Percentiles rank a stretch among this genome's conserved stretches.
phyloP scores from a whole-genome alignment of 2,113 vertebrate genomes.

The Pterocles gutturalis region DNA sequence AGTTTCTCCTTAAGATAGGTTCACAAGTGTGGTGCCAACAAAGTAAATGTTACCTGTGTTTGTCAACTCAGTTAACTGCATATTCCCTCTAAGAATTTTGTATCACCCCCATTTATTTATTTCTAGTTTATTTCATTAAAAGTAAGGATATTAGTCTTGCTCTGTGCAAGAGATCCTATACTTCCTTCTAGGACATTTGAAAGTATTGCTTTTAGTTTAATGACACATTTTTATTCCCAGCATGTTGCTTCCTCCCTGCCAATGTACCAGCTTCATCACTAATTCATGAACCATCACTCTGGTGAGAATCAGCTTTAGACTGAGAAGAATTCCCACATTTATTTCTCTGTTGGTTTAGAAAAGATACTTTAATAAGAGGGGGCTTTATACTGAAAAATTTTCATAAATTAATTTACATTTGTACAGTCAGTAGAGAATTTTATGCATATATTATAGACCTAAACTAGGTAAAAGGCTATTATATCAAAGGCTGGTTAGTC shows the following conservation, averaged over 20 bases:
- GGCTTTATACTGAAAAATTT: background rate
- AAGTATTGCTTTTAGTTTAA: slow-evolving; percentile 42
- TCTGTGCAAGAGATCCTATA: background rate
- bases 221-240: slow-evolving; percentile 51
- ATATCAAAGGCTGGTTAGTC: background rate
- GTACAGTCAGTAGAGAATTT: background rate
- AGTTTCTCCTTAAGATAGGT: background rate
- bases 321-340: background rate
- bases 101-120: background rate
- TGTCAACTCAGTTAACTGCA: background rate
- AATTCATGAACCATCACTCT: slow-evolving; percentile 14
- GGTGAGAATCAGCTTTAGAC: slow-evolving; percentile 2
- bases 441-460: background rate
- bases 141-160: background rate
- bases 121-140: slow-evolving; percentile 7
- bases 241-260: background rate
- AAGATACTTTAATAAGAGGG: background rate
- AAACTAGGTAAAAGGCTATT: background rate
- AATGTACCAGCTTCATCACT: slow-evolving; percentile 56
- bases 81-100: background rate
- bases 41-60: background rate
- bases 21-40: background rate
- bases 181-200: background rate
- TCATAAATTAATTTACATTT: background rate
- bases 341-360: background rate